Evolutionary conservation across 2,113 vertebrate genomes (phyloP), one percentile per base, ranked within the genome.

Genomic region (Tetrao urogallus): DNA sequence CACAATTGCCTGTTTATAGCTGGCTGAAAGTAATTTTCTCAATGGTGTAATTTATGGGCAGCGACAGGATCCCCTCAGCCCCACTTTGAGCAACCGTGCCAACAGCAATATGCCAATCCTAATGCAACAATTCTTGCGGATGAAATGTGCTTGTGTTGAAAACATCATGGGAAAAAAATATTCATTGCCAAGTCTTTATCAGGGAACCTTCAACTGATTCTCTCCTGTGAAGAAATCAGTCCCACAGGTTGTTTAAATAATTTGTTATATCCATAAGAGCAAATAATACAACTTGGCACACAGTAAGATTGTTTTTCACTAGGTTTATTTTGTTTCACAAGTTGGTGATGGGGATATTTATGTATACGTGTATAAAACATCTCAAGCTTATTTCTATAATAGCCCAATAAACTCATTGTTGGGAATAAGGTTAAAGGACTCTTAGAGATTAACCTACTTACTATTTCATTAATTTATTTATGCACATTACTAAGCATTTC

Each of bases 11-110:
- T 85, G 47, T 61, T 85, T 91, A 42, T 57, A 69, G 77, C 43
- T 88, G 43, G 27, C n/a, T 88, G 72, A 88, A 93, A 93, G 45
- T 61, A 5, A n/a, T 95, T 94, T 95, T 94, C 88, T 89, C 43
- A 58, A 9, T 61, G 48, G 56, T 57, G 36, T 77, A 96, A 89
- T 91, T 89, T 91, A 80, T 82, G 50, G 75, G 63, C 42, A 88
- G 47, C 71, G 60, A 43, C 56, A 92, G 69, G 57, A 11, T 89
- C 25, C 48, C 20, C 6, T 79, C 2, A 2, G 38, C 43, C 14
- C 13, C 50, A 32, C 17, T 92, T 89, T 82, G 40, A 85, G 43
- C 60, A 79, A 20, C 50, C 32, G 11, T 65, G 70, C 73, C 82
- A 90, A 71, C 13, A 90, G 71, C 38, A 92, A 77, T 45, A 81